Base-by-base conservation (phyloP, 2,113 vertebrate genomes). In the Nesoenas mayeri region DNA sequence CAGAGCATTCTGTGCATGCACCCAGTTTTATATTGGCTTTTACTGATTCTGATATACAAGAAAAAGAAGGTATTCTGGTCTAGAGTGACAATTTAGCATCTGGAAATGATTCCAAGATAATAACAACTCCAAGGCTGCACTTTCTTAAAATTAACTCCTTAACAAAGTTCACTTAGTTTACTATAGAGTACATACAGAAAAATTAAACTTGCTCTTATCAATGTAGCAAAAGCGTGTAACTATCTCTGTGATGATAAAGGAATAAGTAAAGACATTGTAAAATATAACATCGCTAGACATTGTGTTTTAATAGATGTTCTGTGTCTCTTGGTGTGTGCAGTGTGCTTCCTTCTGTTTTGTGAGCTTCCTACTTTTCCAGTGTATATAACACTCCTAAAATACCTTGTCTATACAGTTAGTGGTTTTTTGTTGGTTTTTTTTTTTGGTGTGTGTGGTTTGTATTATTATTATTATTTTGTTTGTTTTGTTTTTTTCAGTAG, bases 1-100 rank as follows among this genome's bases (percentile, higher is more conserved):
- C 1, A 1, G 9, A 13, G 38, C 31, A 3, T 65, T 19, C 22
- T 9, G 0, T 10, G 13, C 8, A 4, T 25, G 17, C 8, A 3
- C 22, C 4, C 40, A 6, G 6, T 66, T 85, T 79, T 79, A 12
- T 29, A 11, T 36, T 58, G 29, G 51, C 21, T 1, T 53, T 62
- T 80, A 50, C 36, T 11, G 51, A n/a, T 58, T 31, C 9, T 81
- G 51, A 8, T 58, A 54, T 32, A 24, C 11, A 11, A 7, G 73
- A 71, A 54, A 51, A 53, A 18, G 15, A 21, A 36, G 48, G 36
- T 22, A 6, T 4, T 70, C 44, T 42, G 65, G 24, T 44, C 47
- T 74, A n/a, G 3, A 26, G 24, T 25, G 28, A 32, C 32, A 71
- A 7, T 4, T 40, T 64, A 12, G 2, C 21, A 24, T 42, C 44